phyloP scores from a whole-genome alignment of 1,140 invertebrate species.

The Dendroctonus valens region DNA sequence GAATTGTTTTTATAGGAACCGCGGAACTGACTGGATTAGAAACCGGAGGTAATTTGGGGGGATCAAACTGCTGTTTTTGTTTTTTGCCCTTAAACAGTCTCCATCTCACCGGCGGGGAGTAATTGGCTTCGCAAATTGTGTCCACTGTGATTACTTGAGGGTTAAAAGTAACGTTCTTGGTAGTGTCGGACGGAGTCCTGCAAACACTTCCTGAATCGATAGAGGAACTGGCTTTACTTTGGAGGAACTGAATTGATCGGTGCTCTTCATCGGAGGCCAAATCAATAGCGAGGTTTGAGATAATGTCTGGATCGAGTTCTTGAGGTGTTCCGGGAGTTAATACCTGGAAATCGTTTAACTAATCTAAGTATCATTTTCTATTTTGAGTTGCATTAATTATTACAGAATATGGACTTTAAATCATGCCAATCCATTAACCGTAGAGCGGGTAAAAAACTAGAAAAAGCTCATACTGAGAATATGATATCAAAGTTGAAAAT shows the following conservation, averaged over 20 bases:
- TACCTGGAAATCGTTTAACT: no score
- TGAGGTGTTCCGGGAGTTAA: constrained; percentile 35
- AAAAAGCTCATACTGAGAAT: no score
- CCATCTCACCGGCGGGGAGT: constrained; percentile 38
- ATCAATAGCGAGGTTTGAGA: constrained; percentile 50
- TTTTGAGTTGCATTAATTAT: no score
- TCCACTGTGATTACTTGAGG: constrained; percentile 44
- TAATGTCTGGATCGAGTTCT: constrained; percentile 46
- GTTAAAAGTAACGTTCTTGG: constrained; percentile 50
- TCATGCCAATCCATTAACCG: no score
- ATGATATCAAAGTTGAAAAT: no score
- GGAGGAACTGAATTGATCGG: constrained; percentile 41
- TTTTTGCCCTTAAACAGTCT: constrained; percentile 38
- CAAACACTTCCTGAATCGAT: constrained; percentile 45
- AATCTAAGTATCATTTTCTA: no score
- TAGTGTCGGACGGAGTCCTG: constrained; percentile 44
- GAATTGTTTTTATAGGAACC: constrained; percentile 50
- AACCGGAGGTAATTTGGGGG: constrained; percentile 26
- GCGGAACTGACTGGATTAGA: constrained; percentile 14
- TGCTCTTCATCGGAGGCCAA: constrained; percentile 46
- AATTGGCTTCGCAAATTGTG: constrained; percentile 19
- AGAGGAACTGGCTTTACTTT: constrained; percentile 35
- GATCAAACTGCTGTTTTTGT: constrained; percentile 32
- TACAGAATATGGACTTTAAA: no score
- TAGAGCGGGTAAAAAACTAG: no score